Base-by-base conservation (phyloP, 2,113 vertebrate genomes). In the Grantiella picta region DNA sequence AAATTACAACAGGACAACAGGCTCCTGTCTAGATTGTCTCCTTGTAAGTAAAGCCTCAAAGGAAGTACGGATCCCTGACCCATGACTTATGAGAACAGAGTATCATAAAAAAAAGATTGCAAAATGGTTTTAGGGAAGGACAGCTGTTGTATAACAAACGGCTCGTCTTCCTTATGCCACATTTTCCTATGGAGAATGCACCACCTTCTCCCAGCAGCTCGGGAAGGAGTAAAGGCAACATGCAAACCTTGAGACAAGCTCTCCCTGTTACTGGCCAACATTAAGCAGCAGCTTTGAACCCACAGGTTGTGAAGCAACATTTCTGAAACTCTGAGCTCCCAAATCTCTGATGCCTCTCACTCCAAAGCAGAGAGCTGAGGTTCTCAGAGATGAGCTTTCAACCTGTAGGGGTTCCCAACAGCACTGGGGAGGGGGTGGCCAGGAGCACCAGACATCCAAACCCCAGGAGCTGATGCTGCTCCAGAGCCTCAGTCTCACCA, bases 331-430 rank as follows among this genome's bases (percentile, higher is more conserved):
- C 45, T 1, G 7, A 56, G 42, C 28, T 82, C 27, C 31, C 63
- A 86, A n/a, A 38, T 23, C 21, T 59, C 33, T 24, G 29, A 64
- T 20, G 12, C 5, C 5, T 71, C 52, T 50, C 4, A 14, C 29
- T 72, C 33, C 35, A 82, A n/a, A 75, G 28, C 75, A 79, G 45
- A 70, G 33, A 49, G 24, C 18, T 64, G 60, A 73, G 44, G 59
- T 25, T 42, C 36, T 47, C n/a, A 49, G 75, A 63, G 31, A 29
- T 4, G 18, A 33, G 17, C 25, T 66, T 73, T 81, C 12, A 50
- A 38, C 17, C 13, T 3, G 0, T 0, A 40, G 9, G 9, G 4
- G 9, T 7, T 65, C 16, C 12, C 10, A 12, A 78, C 13, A 24
- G 14, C 15, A 24, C 5, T 12, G 23, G 27, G 27, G 38, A 86